Percentiles rank a stretch among this genome's conserved stretches.
Conservation (phyloP, 2,888 invertebrate genomes). For the Sphaerophoria rueppellii region DNA sequence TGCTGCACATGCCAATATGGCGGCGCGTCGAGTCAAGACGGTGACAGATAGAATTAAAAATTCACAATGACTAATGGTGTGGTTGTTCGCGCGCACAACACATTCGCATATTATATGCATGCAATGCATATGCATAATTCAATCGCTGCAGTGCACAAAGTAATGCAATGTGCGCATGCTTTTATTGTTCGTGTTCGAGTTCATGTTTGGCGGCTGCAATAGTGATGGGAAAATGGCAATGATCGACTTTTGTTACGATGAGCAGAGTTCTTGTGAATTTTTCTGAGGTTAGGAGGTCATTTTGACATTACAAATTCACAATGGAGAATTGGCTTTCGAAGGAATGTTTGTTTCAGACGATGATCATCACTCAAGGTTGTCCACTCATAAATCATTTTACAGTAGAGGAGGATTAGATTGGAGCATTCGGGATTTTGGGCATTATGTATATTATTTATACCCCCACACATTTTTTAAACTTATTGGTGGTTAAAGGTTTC, state of each 20-base stretch:
- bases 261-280: slow-evolving; percentile 10
- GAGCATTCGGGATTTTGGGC: slow-evolving; percentile 60
- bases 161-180: slow-evolving; percentile 18
- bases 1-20: slow-evolving; percentile 15
- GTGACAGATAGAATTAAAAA: slow-evolving; percentile 58
- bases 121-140: slow-evolving; percentile 21
- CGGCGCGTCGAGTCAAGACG: not conserved
- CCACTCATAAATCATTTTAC: slow-evolving; percentile 62
- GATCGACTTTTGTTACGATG: slow-evolving; percentile 2
- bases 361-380: slow-evolving; percentile 40
- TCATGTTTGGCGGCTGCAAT: not conserved
- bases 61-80: slow-evolving; percentile 67
- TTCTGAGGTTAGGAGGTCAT: slow-evolving; percentile 61
- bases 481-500: no score
- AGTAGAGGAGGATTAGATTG: slow-evolving; percentile 63
- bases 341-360: not conserved
- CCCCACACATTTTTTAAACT: slow-evolving; percentile 40
- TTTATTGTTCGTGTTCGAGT: slow-evolving; percentile 23
- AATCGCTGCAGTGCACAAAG: not conserved
- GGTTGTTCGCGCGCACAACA: slow-evolving; percentile 39
- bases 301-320: slow-evolving; percentile 27
- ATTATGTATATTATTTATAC: slow-evolving; percentile 16
- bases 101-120: slow-evolving; percentile 13
- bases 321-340: slow-evolving; percentile 36
- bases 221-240: slow-evolving; percentile 44